phyloP scores from a whole-genome alignment of 2,888 invertebrate genomes.

The Drosophila kambysellisi region DNA sequence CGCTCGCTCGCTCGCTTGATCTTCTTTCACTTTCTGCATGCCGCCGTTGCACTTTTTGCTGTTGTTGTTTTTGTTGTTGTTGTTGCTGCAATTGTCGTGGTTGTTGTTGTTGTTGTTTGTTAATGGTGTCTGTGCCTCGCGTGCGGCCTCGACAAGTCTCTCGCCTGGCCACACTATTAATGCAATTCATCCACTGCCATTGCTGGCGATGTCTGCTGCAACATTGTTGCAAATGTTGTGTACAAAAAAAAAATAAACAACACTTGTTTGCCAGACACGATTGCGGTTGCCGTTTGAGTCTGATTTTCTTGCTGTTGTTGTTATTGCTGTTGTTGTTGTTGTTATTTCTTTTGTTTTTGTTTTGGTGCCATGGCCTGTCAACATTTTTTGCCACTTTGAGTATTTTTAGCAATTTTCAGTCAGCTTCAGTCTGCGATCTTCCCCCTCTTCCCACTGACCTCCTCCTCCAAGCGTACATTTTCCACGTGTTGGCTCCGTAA shows the following conservation, averaged over 20 bases:
- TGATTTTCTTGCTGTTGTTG: slow-evolving; percentile 14
- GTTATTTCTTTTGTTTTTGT: slow-evolving; percentile 14
- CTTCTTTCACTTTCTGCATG: slow-evolving; percentile 77
- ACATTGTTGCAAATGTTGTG: slow-evolving; percentile 60
- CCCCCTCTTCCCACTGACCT: background rate
- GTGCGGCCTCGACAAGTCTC: slow-evolving; percentile 52
- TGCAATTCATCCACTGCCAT: slow-evolving; percentile 73
- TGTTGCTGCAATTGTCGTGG: slow-evolving; percentile 1
- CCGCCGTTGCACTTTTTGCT: slow-evolving; percentile 37
- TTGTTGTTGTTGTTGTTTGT: slow-evolving; percentile 31
- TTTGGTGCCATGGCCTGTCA: slow-evolving; percentile 57
- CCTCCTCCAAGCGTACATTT: slow-evolving; percentile 6
- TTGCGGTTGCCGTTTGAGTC: slow-evolving; percentile 33
- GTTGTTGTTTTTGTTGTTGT: slow-evolving; percentile 12
- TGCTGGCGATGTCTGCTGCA: slow-evolving; percentile 60
- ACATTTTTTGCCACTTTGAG: slow-evolving; percentile 66
- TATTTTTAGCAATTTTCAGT: slow-evolving; percentile 63
- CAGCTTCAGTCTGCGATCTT: slow-evolving; percentile 24
- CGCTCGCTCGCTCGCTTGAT: slow-evolving; percentile 56
- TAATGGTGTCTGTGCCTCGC: slow-evolving; percentile 28
- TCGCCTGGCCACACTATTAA: slow-evolving; percentile 60
- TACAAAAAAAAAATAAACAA: slow-evolving; percentile 38
- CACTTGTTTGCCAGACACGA: slow-evolving; percentile 51
- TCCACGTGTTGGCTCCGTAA: slow-evolving; percentile 54
- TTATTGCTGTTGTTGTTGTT: slow-evolving; percentile 9